These are phyloP conservation scores for Vombatus ursinus DNA, from an alignment of 2,113 vertebrate species.

Conservation along the genomic window DNA sequence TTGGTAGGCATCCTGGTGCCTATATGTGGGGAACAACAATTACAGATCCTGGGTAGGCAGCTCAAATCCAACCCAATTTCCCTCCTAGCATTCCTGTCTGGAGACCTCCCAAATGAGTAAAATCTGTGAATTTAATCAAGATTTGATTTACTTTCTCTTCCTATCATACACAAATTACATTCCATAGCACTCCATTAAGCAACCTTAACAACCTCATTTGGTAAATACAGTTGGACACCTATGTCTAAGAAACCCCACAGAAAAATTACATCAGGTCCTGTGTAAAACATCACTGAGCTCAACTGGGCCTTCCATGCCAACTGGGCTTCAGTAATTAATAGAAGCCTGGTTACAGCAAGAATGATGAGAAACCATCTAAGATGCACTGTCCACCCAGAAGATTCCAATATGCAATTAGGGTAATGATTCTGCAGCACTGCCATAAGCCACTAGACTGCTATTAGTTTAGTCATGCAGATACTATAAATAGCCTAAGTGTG, in stretches of 20 bases:
- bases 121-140: background rate
- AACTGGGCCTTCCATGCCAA: slow-evolving; percentile 42
- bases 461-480: slow-evolving; percentile 77
- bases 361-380: slow-evolving; percentile 63
- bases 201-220: background rate
- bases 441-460: slow-evolving; percentile 57
- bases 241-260: background rate
- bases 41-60: background rate
- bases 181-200: background rate
- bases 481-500: slow-evolving; percentile 75
- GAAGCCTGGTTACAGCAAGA: slow-evolving; percentile 56
- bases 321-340: slow-evolving; percentile 62
- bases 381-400: slow-evolving; percentile 57
- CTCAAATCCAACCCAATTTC: background rate
- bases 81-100: background rate
- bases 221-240: background rate
- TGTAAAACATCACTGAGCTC: background rate
- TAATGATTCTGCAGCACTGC: slow-evolving; percentile 51
- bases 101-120: background rate
- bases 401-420: slow-evolving; percentile 78
- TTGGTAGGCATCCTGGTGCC: background rate
- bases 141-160: background rate
- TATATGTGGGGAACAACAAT: background rate
- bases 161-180: background rate
- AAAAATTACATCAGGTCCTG: background rate